Base-by-base conservation (phyloP, 2,888 invertebrate genomes). In the Drosophila fungiperda region DNA sequence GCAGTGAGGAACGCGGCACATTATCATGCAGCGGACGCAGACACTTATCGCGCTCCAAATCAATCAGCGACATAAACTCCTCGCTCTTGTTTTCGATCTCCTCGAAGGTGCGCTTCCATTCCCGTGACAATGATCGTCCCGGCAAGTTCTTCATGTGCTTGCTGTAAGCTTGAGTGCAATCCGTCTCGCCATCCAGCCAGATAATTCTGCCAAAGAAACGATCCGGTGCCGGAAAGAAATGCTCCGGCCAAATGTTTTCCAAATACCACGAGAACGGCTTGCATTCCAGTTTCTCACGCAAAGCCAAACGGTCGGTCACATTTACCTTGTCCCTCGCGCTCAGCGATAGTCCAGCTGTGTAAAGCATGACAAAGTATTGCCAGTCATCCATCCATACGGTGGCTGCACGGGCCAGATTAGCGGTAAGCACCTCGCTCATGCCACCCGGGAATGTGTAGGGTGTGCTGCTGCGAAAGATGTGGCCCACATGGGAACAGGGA, bases 361-460 rank as follows among this genome's bases (percentile, higher is more conserved):
- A 97, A 91, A 97, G 97, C 92, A 98, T 97, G 90, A 96, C 97
- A 93, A 98, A 98, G 74, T 97, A 96, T 15, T 97, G 96, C 97
- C 99, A 99, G 64, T 99, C 97, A 91, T 99, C 99, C 97, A 99
- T 97, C 99, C 99, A 99, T 0, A 99, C 99, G 3, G 97, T 94
- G 0, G 99, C 99, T 0, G 98, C 98, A 68, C 99, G 94, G 0
- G 98, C 98, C 40, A 99, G 94, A 94, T 99, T 99, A 0, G 96
- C 95, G 81, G 97, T 97, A 1, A 99, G 94, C 3, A 92, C 90
- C 80, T 97, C 96, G 1, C 95, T 95, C 7, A 98, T 97, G 0
- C 98, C 99, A 0, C 99, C 99, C 0, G 97, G 97, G 93, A 99
- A 99, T 2, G 97, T 96, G 91, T 99, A 99, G 0, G 99, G 99